Conservation (phyloP, 1,140 invertebrate genomes). For the Monomorium pharaonis region DNA sequence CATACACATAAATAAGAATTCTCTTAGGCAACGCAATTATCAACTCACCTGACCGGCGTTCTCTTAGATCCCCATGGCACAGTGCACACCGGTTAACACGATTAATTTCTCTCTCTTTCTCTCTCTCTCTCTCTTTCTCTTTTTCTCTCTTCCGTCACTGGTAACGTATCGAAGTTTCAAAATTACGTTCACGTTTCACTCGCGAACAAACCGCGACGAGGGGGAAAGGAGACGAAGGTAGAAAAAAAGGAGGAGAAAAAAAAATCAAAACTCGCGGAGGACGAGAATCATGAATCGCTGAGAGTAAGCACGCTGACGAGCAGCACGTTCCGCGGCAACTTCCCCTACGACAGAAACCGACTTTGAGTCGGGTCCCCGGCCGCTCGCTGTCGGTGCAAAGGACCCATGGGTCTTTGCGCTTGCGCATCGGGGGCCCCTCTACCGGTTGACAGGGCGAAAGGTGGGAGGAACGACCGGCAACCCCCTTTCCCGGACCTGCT, state of each 20-base stretch:
- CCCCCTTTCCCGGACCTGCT: constrained; percentile 66
- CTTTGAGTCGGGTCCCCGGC: constrained; percentile 77
- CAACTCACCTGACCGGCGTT: constrained; percentile 69
- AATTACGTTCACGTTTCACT: constrained; percentile 62
- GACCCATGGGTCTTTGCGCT: constrained; percentile 67
- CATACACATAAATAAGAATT: not conserved
- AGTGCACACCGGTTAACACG: constrained; percentile 70
- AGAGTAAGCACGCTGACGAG: constrained; percentile 22
- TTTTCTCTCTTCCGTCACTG: constrained; percentile 9
- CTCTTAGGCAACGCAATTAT: not conserved
- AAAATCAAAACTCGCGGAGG: constrained; percentile 18
- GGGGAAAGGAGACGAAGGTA: constrained; percentile 14
- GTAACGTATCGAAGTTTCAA: constrained; percentile 39
- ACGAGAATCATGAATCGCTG: constrained; percentile 46
- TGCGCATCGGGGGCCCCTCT: constrained; percentile 61
- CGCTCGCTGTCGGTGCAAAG: constrained; percentile 24
- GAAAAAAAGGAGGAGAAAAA: not conserved
- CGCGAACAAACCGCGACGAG: constrained; percentile 10
- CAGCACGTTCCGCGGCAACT: constrained; percentile 75
- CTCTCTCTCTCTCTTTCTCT: not conserved
- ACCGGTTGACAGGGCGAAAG: constrained; percentile 1
- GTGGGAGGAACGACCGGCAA: constrained; percentile 59
- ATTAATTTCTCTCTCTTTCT: constrained; percentile 11
- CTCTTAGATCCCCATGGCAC: constrained; percentile 75
- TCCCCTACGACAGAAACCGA: constrained; percentile 75